A percentile compares a stretch with the other conserved stretches of the same genome.
Conservation (phyloP, 2,797 vertebrate species). For the Chiloscyllium punctatum region DNA sequence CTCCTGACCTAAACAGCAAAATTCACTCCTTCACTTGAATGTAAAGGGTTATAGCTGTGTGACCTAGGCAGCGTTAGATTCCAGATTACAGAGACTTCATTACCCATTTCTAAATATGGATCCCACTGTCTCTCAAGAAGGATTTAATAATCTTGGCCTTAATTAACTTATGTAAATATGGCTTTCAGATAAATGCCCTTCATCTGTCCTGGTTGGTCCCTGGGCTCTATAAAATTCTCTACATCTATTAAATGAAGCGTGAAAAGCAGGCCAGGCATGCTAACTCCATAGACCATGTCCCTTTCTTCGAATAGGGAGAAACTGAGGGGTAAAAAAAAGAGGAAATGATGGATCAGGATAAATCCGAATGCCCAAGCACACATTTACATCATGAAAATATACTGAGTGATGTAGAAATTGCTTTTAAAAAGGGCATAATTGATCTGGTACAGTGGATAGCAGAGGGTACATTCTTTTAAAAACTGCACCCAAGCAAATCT, state of each 20-base stretch:
- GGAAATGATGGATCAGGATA: not conserved
- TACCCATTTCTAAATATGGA: not conserved
- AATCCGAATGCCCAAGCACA: not conserved
- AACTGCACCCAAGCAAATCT: not conserved
- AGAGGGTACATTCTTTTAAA: not conserved
- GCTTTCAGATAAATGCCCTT: constrained; percentile 4
- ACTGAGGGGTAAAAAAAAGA: not conserved
- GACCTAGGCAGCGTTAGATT: not conserved
- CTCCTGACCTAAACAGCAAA: not conserved
- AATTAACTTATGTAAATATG: constrained; percentile 24
- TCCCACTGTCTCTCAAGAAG: not conserved
- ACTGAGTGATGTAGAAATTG: not conserved
- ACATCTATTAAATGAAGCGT: not conserved
- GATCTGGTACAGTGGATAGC: not conserved
- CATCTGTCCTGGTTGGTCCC: not conserved
- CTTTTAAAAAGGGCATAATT: not conserved
- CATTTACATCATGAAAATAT: not conserved
- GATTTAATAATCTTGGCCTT: not conserved
- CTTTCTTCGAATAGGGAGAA: not conserved
- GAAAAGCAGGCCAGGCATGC: constrained; percentile 21
- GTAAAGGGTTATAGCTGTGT: not conserved
- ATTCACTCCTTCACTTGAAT: not conserved
- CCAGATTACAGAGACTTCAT: not conserved
- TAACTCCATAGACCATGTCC: not conserved
- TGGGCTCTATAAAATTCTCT: not conserved